Evolutionary conservation across 2,797 vertebrate genomes (phyloP).

Genomic region (Pogoniulus pusillus): DNA sequence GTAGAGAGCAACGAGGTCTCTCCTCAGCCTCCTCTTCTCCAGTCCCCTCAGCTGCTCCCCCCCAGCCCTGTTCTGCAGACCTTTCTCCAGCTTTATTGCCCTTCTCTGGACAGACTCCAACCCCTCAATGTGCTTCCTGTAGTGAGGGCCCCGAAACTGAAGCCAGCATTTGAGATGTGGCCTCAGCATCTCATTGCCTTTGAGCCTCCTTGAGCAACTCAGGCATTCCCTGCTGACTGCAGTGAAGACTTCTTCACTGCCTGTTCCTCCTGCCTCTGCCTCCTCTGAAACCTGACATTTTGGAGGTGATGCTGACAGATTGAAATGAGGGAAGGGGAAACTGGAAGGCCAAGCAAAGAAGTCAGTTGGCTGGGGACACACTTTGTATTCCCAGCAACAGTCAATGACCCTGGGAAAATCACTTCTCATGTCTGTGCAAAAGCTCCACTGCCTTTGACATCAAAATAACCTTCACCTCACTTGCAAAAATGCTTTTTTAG

Average conservation of each 20-base stretch:
- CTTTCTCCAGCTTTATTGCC: no score
- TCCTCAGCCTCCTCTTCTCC: no score
- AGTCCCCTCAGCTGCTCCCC: no score
- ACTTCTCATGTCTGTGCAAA: background rate
- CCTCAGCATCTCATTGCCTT: background rate
- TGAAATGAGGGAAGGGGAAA: background rate
- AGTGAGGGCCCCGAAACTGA: no score
- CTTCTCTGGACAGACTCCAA: no score
- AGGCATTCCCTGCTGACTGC: background rate
- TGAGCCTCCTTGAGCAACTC: background rate
- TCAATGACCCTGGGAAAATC: background rate
- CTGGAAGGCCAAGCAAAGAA: background rate
- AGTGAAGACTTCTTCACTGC: background rate
- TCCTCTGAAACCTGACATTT: background rate
- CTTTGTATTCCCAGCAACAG: background rate
- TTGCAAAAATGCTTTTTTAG: background rate
- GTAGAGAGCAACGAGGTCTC: no score
- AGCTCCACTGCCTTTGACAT: background rate
- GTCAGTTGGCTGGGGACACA: background rate
- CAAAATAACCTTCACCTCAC: background rate
- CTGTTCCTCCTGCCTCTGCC: background rate
- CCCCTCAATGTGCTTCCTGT: no score
- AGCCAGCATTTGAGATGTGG: no score
- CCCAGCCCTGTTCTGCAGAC: no score
- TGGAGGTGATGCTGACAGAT: background rate